Evolutionary conservation across 92 coral and sea anemone genomes (phyloP), one percentile per base, ranked within the genome.

Genomic region (Palythoa caribaeorum): DNA sequence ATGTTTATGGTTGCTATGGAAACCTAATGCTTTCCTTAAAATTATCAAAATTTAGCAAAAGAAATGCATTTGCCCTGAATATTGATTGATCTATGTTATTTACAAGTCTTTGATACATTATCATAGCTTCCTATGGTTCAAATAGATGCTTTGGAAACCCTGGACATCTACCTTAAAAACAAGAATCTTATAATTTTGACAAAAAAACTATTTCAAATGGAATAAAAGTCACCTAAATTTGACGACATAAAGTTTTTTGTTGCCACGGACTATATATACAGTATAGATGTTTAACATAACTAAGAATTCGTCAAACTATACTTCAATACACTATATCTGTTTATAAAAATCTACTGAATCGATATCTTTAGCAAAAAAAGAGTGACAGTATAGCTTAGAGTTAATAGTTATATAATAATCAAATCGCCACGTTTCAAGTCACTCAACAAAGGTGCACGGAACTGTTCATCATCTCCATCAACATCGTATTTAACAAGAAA

Each of bases 1-100:
- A 60, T n/a, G 80, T 38, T 76, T 76, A 17, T 76, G 38, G 79
- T 76, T 76, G 79, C 79, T 76, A 76, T 76, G 81, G 80, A 76
- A 76, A 76, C 80, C 80, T n/a, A 76, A 51, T 76, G 66, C 51
- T 52, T 44, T 2, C 60, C 80, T 51, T 76, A 35, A 76, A 76
- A 76, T 76, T 51, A 51, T n/a, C 63, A 76, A 76, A 76, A 52
- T 76, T 52, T 15, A 51, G 38, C 17, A 73, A 51, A 76, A 76
- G 51, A 51, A 50, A 5, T 21, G 14, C 60, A 50, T 76, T 76
- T 15, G 5, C 66, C 66, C 66, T 60, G 19, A 60, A 60, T 76
- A 76, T 52, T 76, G 80, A 65, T 21, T 20, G 80, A 76, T 76
- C 40, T 15, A 76, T 76, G 80, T 66, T 76, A 76, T 76, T 76